phyloP scores from a whole-genome alignment of 2,888 invertebrate genomes.

The Nezara viridula region DNA sequence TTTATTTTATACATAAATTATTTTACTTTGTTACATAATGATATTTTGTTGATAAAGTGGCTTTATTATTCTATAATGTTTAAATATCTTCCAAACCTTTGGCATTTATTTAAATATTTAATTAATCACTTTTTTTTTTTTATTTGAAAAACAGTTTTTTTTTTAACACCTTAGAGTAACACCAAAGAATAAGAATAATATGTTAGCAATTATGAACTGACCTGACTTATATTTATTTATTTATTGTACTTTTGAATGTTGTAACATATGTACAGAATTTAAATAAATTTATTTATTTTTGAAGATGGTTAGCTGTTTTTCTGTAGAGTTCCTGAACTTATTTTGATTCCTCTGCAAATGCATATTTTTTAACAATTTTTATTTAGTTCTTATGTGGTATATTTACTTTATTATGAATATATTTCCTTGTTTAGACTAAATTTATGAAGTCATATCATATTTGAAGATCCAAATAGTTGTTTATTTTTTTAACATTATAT shows the following conservation, averaged over 20 bases:
- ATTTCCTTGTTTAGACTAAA: no score
- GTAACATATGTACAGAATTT: constrained; percentile 7
- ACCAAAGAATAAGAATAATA: constrained; percentile 1
- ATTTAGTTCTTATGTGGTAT: no score
- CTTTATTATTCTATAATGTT: not conserved
- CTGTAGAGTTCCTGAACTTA: not conserved
- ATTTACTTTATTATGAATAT: no score
- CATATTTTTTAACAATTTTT: not conserved
- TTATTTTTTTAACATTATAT: no score
- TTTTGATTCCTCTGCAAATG: not conserved
- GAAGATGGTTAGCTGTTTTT: not conserved
- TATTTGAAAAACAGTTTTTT: not conserved
- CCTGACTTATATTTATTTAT: constrained; percentile 1
- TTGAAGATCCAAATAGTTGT: no score
- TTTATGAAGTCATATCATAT: no score
- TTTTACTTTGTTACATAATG: not conserved
- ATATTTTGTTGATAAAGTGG: not conserved
- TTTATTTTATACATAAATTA: not conserved
- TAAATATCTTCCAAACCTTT: not conserved
- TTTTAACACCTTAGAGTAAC: no score
- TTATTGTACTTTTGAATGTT: not conserved
- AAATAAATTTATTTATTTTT: constrained; percentile 46
- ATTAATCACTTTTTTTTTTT: not conserved
- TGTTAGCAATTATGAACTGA: not conserved
- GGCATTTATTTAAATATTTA: not conserved